phyloP scores from a whole-genome alignment of 2,888 invertebrate genomes.

The Volucella bombylans region DNA sequence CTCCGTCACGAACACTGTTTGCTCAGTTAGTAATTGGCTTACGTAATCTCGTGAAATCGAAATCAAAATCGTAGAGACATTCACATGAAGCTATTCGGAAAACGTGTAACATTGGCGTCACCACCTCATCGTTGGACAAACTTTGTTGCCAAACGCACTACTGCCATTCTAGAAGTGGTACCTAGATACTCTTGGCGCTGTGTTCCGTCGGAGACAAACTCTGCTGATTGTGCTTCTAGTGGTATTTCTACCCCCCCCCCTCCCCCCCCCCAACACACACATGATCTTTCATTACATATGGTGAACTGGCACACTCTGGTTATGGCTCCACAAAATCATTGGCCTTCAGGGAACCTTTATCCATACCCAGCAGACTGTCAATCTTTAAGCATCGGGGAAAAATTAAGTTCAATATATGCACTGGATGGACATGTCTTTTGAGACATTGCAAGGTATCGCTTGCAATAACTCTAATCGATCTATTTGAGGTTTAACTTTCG shows the following conservation, averaged over 20 bases:
- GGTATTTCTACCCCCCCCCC: slow-evolving; percentile 58
- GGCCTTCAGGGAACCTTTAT: slow-evolving; percentile 11
- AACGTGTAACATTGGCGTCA: slow-evolving; percentile 76
- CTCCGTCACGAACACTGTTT: slow-evolving; percentile 51
- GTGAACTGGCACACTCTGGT: slow-evolving; percentile 70
- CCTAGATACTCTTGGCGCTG: slow-evolving; percentile 58
- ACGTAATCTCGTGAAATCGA: slow-evolving; percentile 20
- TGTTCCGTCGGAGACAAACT: slow-evolving; percentile 60
- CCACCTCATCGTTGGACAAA: slow-evolving; percentile 66
- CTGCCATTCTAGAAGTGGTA: slow-evolving; percentile 42
- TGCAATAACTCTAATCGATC: neutral
- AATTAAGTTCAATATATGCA: neutral
- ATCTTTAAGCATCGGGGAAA: neutral
- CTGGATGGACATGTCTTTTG: slow-evolving; percentile 16
- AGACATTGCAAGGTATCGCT: neutral
- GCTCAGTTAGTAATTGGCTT: slow-evolving; percentile 34
- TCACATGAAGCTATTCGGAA: slow-evolving; percentile 73
- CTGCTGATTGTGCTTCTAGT: slow-evolving; percentile 70
- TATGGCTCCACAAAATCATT: slow-evolving; percentile 11
- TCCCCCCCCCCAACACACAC: too few species aligned
- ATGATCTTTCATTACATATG: slow-evolving; percentile 60
- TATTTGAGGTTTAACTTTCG: neutral
- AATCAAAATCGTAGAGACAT: neutral
- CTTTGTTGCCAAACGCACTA: slow-evolving; percentile 58
- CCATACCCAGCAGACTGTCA: neutral